Conservation (phyloP, 1,140 invertebrate genomes). For the Brachionus koreanus region DNA sequence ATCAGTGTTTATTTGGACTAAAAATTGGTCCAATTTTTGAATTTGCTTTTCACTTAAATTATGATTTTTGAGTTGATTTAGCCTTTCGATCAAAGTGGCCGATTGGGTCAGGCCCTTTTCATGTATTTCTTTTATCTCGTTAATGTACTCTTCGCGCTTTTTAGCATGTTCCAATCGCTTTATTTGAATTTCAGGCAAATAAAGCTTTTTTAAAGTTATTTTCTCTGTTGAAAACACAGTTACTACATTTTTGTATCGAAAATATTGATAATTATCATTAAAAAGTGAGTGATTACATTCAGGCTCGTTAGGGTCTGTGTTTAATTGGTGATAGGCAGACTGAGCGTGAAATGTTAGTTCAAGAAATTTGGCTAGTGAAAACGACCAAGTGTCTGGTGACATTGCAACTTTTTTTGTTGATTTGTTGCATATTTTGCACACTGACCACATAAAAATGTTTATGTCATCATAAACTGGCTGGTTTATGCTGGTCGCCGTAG, state of each 20-base stretch:
- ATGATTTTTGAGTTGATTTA: not conserved
- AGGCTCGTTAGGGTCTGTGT: conserved; percentile 60
- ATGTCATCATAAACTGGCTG: conserved; percentile 43
- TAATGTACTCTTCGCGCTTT: conserved; percentile 10
- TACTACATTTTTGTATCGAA: conserved; percentile 56
- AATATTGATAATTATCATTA: conserved; percentile 85
- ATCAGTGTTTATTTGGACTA: not conserved
- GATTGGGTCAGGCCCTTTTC: not conserved
- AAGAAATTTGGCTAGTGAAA: conserved; percentile 85
- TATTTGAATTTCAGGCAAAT: not conserved
- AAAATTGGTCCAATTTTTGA: conserved; percentile 26
- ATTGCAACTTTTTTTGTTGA: conserved; percentile 63
- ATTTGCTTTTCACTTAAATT: conserved; percentile 31
- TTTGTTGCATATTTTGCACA: conserved; percentile 34
- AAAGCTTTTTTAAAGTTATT: conserved; percentile 1
- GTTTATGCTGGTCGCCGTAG: not conserved
- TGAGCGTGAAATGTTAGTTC: conserved; percentile 76
- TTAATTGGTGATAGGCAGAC: conserved; percentile 63
- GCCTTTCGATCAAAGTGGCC: not conserved
- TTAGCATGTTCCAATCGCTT: not conserved
- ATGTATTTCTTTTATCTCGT: not conserved
- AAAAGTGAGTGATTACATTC: conserved; percentile 79
- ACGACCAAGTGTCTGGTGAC: conserved; percentile 73
- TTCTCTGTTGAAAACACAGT: conserved; percentile 25
- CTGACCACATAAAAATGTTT: conserved; percentile 45